A percentile compares a stretch with the other conserved stretches of the same genome.
Evolutionary conservation across 2,113 vertebrate genomes (phyloP).

Genomic region (Grantiella picta): DNA sequence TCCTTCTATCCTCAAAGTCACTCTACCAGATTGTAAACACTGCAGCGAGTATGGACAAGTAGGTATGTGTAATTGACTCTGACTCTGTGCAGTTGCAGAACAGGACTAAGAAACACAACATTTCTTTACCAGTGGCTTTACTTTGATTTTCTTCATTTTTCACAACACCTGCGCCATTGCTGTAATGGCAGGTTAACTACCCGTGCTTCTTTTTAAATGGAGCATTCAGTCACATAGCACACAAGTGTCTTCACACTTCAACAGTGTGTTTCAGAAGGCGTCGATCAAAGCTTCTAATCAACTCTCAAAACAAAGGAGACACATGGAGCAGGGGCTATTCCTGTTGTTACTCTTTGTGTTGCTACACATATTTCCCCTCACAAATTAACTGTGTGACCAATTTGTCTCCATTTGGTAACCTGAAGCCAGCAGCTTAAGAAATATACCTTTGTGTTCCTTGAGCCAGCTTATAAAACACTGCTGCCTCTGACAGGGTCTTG

Average conservation of each 20-base stretch:
- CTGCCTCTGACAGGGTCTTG: neutral
- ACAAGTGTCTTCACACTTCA: neutral
- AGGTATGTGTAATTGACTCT: accelerated
- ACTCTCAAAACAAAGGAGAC: neutral
- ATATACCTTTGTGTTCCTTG: neutral
- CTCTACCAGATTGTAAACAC: neutral
- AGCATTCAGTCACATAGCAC: neutral
- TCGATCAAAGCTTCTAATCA: neutral
- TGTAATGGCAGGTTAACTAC: neutral
- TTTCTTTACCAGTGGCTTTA: neutral
- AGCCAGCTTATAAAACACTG: neutral
- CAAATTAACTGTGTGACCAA: neutral
- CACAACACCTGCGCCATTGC: neutral
- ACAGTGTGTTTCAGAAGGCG: neutral
- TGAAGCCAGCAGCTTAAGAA: neutral
- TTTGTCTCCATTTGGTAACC: neutral
- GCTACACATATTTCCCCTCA: neutral
- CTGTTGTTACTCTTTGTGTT: neutral
- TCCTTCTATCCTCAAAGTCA: neutral
- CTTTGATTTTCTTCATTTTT: neutral
- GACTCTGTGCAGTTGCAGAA: neutral
- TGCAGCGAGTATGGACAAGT: neutral
- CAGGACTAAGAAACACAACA: accelerated
- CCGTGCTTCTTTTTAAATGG: neutral
- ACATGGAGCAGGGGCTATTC: neutral